Base-by-base conservation (phyloP, 2,888 invertebrate species). In the Raillietiella orientalis region DNA sequence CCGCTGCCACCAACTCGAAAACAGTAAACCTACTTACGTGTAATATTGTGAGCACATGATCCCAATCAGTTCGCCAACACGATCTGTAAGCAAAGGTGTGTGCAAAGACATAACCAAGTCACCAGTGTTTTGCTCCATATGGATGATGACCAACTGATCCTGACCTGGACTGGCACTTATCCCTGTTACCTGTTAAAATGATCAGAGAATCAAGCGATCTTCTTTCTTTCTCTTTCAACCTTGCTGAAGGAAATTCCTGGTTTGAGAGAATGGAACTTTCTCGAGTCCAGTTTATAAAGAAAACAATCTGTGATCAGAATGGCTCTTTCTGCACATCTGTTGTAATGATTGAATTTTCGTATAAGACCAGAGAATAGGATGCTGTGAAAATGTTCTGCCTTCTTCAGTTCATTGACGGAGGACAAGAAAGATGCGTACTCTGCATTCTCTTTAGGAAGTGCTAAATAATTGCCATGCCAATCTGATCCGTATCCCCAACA, bases 51-150 rank as follows among this genome's bases (percentile, higher is more conserved):
- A 62, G 38, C 65, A 62, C 4, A 84, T 49, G 27, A 69, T 57
- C 9, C 79, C 87, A 9, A 84, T 56, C 16, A 79, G 52, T 45
- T 87, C 84, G 0, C 82, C 84, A 26, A 79, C 61, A 33, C 69
- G 54, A 45, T 82, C 77, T n/a, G n/a, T n/a, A n/a, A n/a, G n/a
- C n/a, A n/a, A n/a, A n/a, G n/a, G n/a, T n/a, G n/a, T n/a, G n/a
- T n/a, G n/a, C n/a, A n/a, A n/a, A n/a, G n/a, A n/a, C n/a, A n/a
- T n/a, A n/a, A n/a, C n/a, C n/a, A n/a, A n/a, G n/a, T n/a, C n/a
- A n/a, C n/a, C n/a, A n/a, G n/a, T n/a, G n/a, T n/a, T n/a, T n/a
- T n/a, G n/a, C n/a, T n/a, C n/a, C 32, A 67, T 66, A 21, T 50
- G 49, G 11, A 50, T 34, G 14, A 46, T 41, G 9, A 45, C 34